Evolutionary conservation across 2,113 vertebrate species (phyloP).

Genomic region (Catharus bicknelli): DNA sequence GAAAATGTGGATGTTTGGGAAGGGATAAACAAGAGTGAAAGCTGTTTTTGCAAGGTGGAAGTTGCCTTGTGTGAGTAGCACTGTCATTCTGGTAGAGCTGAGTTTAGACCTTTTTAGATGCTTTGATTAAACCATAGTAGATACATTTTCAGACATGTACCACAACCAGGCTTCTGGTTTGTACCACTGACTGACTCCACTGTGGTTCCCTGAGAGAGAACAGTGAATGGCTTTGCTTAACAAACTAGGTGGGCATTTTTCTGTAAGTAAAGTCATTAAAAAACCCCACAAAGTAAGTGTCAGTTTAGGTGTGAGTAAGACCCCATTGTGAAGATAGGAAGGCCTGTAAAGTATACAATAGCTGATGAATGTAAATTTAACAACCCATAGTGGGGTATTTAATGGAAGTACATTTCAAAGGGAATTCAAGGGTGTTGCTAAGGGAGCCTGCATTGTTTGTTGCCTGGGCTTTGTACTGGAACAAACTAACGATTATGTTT

Average conservation of each 20-base stretch:
- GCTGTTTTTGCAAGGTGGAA: neutral
- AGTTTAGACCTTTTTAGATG: neutral
- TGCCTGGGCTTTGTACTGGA: neutral
- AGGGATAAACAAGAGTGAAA: neutral
- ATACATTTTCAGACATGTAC: neutral
- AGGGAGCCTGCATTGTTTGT: neutral
- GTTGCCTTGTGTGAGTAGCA: neutral
- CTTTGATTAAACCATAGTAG: neutral
- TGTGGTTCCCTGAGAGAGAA: neutral
- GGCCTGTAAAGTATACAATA: neutral
- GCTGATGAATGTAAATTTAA: neutral
- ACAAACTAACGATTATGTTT: neutral
- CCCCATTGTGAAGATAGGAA: neutral
- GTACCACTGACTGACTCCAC: fast-evolving
- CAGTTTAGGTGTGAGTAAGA: neutral
- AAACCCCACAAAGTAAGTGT: neutral
- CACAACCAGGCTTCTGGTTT: neutral
- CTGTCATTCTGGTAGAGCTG: neutral
- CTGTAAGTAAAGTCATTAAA: neutral
- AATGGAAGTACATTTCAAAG: neutral
- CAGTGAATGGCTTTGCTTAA: neutral
- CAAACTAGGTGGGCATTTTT: neutral
- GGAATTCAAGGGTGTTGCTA: neutral
- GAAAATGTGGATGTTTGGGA: neutral
- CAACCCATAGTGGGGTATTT: neutral